Percentiles rank a stretch among this genome's conserved stretches.
These are phyloP conservation scores for Calliopsis andreniformis DNA, from an alignment of 1,140 invertebrate genomes.

Conservation along the genomic window DNA sequence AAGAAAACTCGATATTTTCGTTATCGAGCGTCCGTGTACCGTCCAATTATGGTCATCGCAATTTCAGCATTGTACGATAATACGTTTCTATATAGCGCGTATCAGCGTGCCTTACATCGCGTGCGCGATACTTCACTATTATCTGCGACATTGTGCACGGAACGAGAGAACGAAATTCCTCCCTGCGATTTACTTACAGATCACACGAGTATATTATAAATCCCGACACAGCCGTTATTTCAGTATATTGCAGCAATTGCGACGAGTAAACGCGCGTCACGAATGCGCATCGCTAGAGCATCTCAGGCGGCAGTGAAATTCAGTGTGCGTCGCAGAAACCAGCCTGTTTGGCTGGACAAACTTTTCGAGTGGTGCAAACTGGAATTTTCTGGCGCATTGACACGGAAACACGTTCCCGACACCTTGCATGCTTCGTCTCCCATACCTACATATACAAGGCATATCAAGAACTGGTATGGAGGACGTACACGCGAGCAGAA, in stretches of 20 bases:
- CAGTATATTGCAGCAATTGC: too few species aligned
- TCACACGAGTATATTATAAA: too few species aligned
- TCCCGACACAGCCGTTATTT: too few species aligned
- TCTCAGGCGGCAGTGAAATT: too few species aligned
- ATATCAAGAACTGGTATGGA: conserved; percentile 21
- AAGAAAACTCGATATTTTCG: conserved; percentile 21
- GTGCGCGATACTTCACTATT: conserved; percentile 29
- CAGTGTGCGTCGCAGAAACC: too few species aligned
- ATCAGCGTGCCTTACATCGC: not conserved
- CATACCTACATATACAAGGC: not conserved
- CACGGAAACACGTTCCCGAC: conserved; percentile 38
- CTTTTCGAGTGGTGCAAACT: conserved; percentile 13
- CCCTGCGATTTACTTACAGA: conserved; percentile 21
- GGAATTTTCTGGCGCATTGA: conserved; percentile 51
- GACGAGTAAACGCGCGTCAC: too few species aligned
- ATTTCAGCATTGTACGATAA: conserved; percentile 35
- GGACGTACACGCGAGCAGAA: conserved; percentile 33
- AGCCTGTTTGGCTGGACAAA: too few species aligned
- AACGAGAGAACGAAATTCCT: not conserved
- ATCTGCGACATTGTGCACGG: not conserved
- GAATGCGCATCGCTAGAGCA: too few species aligned
- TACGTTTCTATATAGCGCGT: conserved; percentile 31
- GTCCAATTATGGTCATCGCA: conserved; percentile 3
- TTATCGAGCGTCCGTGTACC: not conserved
- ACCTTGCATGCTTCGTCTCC: conserved; percentile 25